Evolutionary conservation across 2,113 vertebrate genomes (phyloP).

Genomic region (Litocranius walleri): DNA sequence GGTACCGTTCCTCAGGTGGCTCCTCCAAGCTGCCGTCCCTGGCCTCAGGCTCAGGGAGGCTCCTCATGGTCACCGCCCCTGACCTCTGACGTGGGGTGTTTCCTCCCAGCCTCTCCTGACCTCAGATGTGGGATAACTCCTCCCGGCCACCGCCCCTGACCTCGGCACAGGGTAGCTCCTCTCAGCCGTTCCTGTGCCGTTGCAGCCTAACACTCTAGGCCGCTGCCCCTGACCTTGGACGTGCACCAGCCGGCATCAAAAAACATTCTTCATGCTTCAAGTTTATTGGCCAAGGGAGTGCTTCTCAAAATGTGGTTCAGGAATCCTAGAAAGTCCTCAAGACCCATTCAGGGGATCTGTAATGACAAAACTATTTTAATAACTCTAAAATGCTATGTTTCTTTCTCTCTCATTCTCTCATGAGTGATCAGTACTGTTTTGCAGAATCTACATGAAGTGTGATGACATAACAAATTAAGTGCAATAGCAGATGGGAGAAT

Average conservation of each 20-base stretch:
- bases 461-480: neutral
- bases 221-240: too few species aligned
- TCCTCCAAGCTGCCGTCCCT: too few species aligned
- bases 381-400: neutral
- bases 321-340: neutral
- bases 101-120: too few species aligned
- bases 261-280: neutral
- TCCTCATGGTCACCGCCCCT: too few species aligned
- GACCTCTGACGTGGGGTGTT: too few species aligned
- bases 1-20: too few species aligned
- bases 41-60: too few species aligned
- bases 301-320: neutral
- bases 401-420: neutral
- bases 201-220: too few species aligned
- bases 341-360: neutral
- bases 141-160: too few species aligned
- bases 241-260: neutral
- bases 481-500: neutral
- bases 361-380: neutral
- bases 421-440: neutral
- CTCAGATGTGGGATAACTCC: too few species aligned
- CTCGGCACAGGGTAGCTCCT: too few species aligned
- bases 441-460: neutral
- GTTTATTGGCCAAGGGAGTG: neutral
- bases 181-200: too few species aligned